Conservation (phyloP, 2,888 invertebrate species). For the Patella depressa region DNA sequence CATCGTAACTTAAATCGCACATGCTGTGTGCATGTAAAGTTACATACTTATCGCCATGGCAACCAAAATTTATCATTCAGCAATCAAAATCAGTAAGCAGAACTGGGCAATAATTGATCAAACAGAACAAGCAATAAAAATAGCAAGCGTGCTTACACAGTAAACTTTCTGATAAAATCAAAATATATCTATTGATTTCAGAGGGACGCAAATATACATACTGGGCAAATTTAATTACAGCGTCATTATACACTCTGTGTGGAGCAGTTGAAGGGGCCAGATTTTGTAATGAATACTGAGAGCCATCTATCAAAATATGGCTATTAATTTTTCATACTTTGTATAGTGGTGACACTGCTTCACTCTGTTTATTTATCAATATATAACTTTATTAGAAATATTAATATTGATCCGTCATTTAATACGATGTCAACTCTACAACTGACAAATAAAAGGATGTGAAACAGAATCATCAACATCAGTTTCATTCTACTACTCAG, state of each 20-base stretch:
- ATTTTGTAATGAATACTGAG: too few relatives aligned
- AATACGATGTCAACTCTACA: too few relatives aligned
- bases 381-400: too few relatives aligned
- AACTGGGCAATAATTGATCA: conserved; percentile 12
- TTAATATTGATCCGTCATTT: too few relatives aligned
- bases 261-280: too few relatives aligned
- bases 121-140: conserved; percentile 6
- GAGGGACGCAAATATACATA: neutral
- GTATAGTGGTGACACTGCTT: too few relatives aligned
- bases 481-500: too few relatives aligned
- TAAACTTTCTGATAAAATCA: conserved; percentile 6
- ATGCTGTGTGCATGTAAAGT: conserved; percentile 1
- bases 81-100: conserved; percentile 13
- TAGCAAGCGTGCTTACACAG: neutral
- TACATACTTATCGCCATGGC: conserved; percentile 22
- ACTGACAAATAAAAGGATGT: too few relatives aligned
- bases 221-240: conserved; percentile 2
- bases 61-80: conserved; percentile 20
- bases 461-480: too few relatives aligned
- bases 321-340: too few relatives aligned
- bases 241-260: neutral
- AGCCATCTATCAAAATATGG: too few relatives aligned
- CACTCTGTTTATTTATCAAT: too few relatives aligned
- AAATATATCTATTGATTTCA: conserved; percentile 4
- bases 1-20: neutral